Base-by-base conservation (phyloP, 2,888 invertebrate genomes). In the Drosophila longiperda region DNA sequence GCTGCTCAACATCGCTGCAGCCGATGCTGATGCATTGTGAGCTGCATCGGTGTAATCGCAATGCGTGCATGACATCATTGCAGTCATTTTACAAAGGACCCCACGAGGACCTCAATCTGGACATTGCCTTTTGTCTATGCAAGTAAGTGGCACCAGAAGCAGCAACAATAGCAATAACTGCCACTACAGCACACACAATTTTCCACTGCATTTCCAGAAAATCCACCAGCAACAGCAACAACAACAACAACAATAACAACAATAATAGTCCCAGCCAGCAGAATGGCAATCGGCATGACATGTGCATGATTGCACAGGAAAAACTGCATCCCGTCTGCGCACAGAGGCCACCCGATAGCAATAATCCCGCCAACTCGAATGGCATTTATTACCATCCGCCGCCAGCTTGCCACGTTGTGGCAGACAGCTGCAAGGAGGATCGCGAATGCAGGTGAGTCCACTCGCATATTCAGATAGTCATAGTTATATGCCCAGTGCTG, bases 91-190 rank as follows among this genome's bases (percentile, higher is more conserved):
- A 98, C 93, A 95, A 96, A 92, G 96, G 96, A 89, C 95, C 96
- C 26, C 95, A 95, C 66, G 96, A 96, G 80, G 96, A 95, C 83
- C 96, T 97, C 95, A 97, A 97, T 91, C 95, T 97, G 78, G 98
- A 98, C 93, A 96, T 98, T 87, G 98, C 98, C 83, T 98, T 98
- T 94, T 98, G 98, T 92, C 95, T 98, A 73, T 98, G 98, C 97
- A 97, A 96, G 98, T 97, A 94, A 95, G 96, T 95, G 84, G 78
- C 69, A 71, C 63, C 49, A 38, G 38, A 20, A 45, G 20, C 52
- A 12, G 9, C 65, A 20, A 49, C 45, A 36, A 52, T 53, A 73
- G 29, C 70, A 45, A 55, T 38, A n/a, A 63, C 63, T 42, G 45
- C 71, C 57, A 52, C 60, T 52, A 57, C 50, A 42, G 15, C 59